These are phyloP conservation scores for Epirrita christyi DNA, from an alignment of 2,888 invertebrate genomes.

Conservation along the genomic window DNA sequence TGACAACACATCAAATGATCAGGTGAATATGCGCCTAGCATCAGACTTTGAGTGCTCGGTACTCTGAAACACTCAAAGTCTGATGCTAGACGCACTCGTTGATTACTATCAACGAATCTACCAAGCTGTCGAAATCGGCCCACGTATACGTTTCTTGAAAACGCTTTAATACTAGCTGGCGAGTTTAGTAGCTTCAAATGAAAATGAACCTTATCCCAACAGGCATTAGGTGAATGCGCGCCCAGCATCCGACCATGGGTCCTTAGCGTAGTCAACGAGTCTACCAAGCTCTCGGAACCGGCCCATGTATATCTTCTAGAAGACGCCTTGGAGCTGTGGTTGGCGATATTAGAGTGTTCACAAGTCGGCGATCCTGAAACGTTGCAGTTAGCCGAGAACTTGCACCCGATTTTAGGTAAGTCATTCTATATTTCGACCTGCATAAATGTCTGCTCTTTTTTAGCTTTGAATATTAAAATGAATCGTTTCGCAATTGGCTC, in stretches of 20 bases:
- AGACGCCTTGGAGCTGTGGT: slow-evolving; percentile 96
- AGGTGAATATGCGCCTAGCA: slow-evolving; percentile 83
- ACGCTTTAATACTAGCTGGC: neutral
- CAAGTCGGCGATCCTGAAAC: slow-evolving; percentile 86
- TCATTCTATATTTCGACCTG: too few relatives aligned
- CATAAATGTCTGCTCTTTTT: too few relatives aligned
- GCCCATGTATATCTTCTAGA: slow-evolving; percentile 96
- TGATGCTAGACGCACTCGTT: slow-evolving; percentile 97
- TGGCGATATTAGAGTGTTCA: slow-evolving; percentile 90
- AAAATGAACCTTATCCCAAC: slow-evolving; percentile 21
- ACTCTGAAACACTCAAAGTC: slow-evolving; percentile 92
- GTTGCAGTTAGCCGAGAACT: slow-evolving; percentile 89
- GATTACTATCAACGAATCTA: too few relatives aligned
- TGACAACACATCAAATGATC: slow-evolving; percentile 45
- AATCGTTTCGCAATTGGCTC: too few relatives aligned
- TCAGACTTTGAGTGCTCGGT: slow-evolving; percentile 86
- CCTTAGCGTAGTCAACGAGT: slow-evolving; percentile 77
- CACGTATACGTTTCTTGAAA: neutral
- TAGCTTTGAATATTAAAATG: too few relatives aligned
- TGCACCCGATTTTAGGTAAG: slow-evolving; percentile 89
- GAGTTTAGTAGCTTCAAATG: neutral
- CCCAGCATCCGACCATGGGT: slow-evolving; percentile 87
- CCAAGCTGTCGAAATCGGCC: neutral
- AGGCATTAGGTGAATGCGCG: slow-evolving; percentile 86
- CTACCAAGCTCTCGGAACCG: slow-evolving; percentile 90